Percentiles rank a stretch among this genome's conserved stretches.
Conservation (phyloP, 2,797 vertebrate species). For the Chaenodraco wilsoni region DNA sequence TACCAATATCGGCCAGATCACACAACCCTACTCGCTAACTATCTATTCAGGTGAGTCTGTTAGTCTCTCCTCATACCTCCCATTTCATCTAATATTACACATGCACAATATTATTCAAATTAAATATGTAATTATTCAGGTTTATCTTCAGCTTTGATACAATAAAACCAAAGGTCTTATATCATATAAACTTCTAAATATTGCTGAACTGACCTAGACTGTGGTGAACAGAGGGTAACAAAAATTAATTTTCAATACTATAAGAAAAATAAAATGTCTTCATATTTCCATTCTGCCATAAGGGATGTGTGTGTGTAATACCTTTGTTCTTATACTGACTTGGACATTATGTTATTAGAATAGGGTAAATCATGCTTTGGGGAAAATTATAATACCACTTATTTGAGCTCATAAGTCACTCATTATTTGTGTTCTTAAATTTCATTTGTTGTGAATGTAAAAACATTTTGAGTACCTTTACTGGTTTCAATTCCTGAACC, state of each 20-base stretch:
- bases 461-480: background rate
- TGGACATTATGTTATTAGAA: background rate
- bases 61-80: background rate
- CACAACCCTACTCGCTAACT: conserved; percentile 79
- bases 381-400: background rate
- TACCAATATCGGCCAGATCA: conserved; percentile 79
- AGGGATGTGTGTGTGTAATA: background rate
- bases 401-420: background rate
- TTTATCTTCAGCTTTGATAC: conserved; percentile 8
- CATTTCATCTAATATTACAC: background rate
- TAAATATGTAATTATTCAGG: background rate
- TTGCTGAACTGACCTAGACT: background rate
- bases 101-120: background rate
- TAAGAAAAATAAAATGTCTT: background rate
- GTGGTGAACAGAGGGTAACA: background rate
- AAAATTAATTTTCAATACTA: background rate
- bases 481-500: background rate
- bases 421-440: background rate
- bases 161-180: background rate
- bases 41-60: conserved; percentile 73
- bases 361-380: background rate
- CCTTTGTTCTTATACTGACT: background rate
- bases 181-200: background rate
- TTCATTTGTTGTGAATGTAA: background rate
- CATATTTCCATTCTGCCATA: background rate